A percentile compares a stretch with the other conserved stretches of the same genome.
Evolutionary conservation across 2,113 vertebrate species (phyloP).

Genomic region (Alethe castanea): DNA sequence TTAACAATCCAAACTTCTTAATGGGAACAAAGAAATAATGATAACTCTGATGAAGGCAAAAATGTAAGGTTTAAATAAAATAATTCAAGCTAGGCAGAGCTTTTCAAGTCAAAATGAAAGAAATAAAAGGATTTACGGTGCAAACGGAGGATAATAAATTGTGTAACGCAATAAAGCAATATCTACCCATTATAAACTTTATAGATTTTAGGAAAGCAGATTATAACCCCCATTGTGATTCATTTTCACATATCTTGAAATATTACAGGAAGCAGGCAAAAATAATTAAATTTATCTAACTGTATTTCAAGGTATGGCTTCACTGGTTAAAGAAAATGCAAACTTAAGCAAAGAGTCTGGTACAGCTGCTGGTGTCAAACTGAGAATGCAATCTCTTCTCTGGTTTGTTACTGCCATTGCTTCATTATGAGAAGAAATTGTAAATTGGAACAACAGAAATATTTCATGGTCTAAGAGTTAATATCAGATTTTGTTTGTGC

Average conservation of each 20-base stretch:
- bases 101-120: neutral
- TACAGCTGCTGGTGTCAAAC: slow-evolving; percentile 1
- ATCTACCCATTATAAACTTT: neutral
- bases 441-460: neutral
- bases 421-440: slow-evolving; percentile 18
- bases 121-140: neutral
- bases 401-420: neutral
- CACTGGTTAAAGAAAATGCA: neutral
- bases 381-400: slow-evolving; percentile 33
- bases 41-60: neutral
- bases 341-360: slow-evolving; percentile 17
- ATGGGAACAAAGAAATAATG: neutral
- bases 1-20: neutral
- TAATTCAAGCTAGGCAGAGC: neutral
- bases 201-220: neutral
- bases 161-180: neutral
- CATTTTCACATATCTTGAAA: slow-evolving; percentile 1
- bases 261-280: slow-evolving; percentile 23
- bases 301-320: slow-evolving; percentile 26
- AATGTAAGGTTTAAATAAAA: neutral
- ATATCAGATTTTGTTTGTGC: neutral
- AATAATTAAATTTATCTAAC: slow-evolving; percentile 30
- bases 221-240: slow-evolving; percentile 2
- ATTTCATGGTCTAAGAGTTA: neutral
- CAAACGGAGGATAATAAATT: neutral